These are phyloP conservation scores for Ibycter americanus DNA, from an alignment of 2,797 vertebrate genomes.

Conservation along the genomic window DNA sequence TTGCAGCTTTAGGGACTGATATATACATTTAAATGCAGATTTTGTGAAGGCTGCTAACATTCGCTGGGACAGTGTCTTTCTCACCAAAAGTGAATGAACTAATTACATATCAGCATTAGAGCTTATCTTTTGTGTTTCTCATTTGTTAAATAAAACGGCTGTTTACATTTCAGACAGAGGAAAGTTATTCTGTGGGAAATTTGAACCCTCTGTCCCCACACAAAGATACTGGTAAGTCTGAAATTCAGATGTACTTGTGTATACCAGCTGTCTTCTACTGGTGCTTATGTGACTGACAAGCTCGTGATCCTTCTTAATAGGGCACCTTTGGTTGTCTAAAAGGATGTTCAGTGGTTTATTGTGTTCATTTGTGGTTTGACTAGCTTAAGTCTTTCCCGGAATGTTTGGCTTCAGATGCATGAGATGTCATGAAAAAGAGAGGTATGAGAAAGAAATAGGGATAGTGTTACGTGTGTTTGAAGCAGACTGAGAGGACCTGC, in stretches of 20 bases:
- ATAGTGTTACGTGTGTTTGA: background rate
- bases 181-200: conserved; percentile 62
- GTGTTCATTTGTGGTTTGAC: background rate
- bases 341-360: background rate
- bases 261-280: background rate
- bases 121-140: background rate
- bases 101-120: background rate
- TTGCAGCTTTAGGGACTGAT: background rate
- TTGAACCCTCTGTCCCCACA: conserved; percentile 64
- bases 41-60: background rate
- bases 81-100: background rate
- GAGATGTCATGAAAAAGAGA: background rate
- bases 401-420: background rate
- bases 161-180: conserved; percentile 70
- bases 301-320: background rate
- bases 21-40: background rate
- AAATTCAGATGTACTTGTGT: background rate
- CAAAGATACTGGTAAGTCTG: conserved; percentile 77
- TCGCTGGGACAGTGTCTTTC: background rate
- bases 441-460: background rate
- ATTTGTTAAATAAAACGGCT: conserved; percentile 39
- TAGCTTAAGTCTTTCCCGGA: background rate
- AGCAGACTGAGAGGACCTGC: background rate
- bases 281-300: background rate
- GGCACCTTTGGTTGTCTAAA: background rate